Conservation (phyloP, 2,888 invertebrate genomes). For the Blastobasis adustella region DNA sequence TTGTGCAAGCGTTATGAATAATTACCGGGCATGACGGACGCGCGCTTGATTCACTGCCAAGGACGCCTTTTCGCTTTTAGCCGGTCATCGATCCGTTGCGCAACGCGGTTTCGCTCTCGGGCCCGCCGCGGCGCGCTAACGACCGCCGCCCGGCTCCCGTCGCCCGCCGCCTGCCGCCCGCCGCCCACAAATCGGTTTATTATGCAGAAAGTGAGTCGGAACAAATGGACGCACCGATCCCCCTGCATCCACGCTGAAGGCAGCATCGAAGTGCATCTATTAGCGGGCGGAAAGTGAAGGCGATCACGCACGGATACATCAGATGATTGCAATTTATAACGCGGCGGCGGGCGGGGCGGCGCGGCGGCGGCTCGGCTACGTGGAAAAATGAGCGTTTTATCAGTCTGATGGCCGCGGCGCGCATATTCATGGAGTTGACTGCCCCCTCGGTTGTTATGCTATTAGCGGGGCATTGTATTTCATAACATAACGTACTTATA, state of each 20-base stretch:
- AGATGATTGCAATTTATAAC: background rate
- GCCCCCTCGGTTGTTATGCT: constrained; percentile 6
- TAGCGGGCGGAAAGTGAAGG: constrained; percentile 35
- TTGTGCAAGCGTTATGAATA: constrained; percentile 53
- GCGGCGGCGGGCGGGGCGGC: background rate
- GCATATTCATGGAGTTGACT: constrained; percentile 59
- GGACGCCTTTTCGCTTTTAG: constrained; percentile 58
- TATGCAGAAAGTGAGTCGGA: constrained; percentile 48
- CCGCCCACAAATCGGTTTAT: constrained; percentile 46
- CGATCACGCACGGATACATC: constrained; percentile 28
- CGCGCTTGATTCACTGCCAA: constrained; percentile 52
- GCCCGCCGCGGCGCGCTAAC: constrained; percentile 26
- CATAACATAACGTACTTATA: no score
- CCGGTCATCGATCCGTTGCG: constrained; percentile 45
- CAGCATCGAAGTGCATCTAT: constrained; percentile 20
- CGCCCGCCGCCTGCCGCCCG: constrained; percentile 33
- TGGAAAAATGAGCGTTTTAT: constrained; percentile 57
- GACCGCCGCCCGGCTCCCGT: constrained; percentile 35
- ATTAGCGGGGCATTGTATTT: no score
- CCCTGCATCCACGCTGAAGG: background rate
- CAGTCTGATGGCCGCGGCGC: constrained; percentile 32
- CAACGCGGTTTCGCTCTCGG: constrained; percentile 37
- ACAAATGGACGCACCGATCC: constrained; percentile 29
- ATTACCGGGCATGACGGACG: constrained; percentile 45
- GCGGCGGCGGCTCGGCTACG: constrained; percentile 16